phyloP scores from a whole-genome alignment of 2,797 vertebrate species.

The Hydrolagus colliei region DNA sequence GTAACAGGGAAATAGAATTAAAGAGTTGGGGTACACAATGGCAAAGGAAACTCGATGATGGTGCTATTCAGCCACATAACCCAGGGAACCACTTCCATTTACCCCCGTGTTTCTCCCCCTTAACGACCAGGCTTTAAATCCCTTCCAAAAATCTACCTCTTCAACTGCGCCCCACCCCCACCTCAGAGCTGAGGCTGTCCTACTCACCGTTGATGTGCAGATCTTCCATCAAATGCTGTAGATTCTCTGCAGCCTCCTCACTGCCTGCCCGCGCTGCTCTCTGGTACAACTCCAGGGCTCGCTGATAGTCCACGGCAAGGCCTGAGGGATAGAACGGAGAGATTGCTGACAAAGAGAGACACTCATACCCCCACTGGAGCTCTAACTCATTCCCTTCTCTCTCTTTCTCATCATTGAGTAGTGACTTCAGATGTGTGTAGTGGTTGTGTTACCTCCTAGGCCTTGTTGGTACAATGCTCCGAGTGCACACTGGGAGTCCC shows the following conservation, averaged over 20 bases:
- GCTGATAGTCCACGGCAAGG: background rate
- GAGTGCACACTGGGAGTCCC: slow-evolving; percentile 54
- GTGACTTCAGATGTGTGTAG: background rate
- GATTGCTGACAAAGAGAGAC: background rate
- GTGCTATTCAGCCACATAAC: too few species aligned
- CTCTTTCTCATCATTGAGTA: background rate
- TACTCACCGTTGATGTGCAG: background rate
- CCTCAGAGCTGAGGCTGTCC: too few species aligned
- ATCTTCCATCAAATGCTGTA: background rate
- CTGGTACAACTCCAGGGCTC: background rate
- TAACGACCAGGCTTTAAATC: too few species aligned
- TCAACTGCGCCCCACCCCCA: too few species aligned
- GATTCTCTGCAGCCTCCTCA: background rate
- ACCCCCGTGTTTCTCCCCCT: too few species aligned
- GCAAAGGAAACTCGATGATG: too few species aligned
- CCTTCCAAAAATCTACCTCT: too few species aligned
- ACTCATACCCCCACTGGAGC: too few species aligned
- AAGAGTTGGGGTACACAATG: too few species aligned
- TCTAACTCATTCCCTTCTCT: background rate
- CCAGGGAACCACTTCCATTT: too few species aligned
- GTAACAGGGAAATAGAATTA: too few species aligned
- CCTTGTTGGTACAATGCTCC: slow-evolving; percentile 40
- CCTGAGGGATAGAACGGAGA: background rate
- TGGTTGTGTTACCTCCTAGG: slow-evolving; percentile 46
- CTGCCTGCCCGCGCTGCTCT: background rate